Conservation (phyloP, 92 coral and sea anemone species). For the Epizoanthus scotinus region DNA sequence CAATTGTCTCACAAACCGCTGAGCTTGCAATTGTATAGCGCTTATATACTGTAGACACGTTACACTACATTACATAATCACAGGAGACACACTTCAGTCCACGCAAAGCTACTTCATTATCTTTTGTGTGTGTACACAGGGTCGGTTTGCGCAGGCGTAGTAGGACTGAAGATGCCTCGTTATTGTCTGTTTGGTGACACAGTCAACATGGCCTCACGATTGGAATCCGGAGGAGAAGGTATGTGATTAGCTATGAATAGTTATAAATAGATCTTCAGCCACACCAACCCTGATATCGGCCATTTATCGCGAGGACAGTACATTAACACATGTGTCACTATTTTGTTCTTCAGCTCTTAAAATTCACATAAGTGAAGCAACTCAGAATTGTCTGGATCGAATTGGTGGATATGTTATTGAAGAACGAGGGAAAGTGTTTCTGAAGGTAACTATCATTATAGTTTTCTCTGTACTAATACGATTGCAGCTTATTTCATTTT, state of each 20-base stretch:
- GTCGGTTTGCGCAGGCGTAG: slow-evolving; percentile 94
- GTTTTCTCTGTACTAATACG: neutral
- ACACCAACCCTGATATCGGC: too few species aligned
- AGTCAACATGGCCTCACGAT: slow-evolving; percentile 92
- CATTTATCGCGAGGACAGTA: neutral
- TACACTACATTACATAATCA: too few species aligned
- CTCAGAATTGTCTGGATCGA: slow-evolving; percentile 62
- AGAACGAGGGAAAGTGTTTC: slow-evolving; percentile 65
- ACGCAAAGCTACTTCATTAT: too few species aligned
- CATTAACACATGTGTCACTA: neutral
- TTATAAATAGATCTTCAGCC: too few species aligned
- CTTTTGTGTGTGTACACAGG: slow-evolving; percentile 38
- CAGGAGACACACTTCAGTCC: too few species aligned
- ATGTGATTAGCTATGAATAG: slow-evolving; percentile 9
- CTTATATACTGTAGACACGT: too few species aligned
- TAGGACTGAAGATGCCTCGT: slow-evolving; percentile 95
- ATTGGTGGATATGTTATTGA: slow-evolving; percentile 67
- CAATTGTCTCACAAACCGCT: too few species aligned
- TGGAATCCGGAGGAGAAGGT: slow-evolving; percentile 96
- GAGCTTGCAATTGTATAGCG: too few species aligned
- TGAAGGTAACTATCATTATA: slow-evolving; percentile 61
- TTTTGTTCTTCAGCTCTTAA: slow-evolving; percentile 54
- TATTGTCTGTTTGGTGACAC: slow-evolving; percentile 97
- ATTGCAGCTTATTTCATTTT: neutral
- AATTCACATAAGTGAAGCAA: slow-evolving; percentile 83